phyloP scores from a whole-genome alignment of 2,797 vertebrate genomes.

The Gastrophryne carolinensis region DNA sequence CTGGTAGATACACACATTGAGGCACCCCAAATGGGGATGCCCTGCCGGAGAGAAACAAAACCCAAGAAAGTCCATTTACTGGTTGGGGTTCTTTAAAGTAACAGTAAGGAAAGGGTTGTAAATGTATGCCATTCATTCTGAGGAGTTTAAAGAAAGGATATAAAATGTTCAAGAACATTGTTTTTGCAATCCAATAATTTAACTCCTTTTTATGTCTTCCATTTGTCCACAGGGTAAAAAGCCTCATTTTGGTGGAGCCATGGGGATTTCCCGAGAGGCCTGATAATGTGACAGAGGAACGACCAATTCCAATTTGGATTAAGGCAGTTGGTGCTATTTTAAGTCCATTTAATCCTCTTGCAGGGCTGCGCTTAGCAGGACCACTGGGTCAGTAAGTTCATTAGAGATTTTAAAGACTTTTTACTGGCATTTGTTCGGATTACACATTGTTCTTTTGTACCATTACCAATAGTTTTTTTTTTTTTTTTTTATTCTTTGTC shows the following conservation, averaged over 20 bases:
- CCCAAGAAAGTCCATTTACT: too few species aligned
- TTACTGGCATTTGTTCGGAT: neutral
- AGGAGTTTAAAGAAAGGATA: too few species aligned
- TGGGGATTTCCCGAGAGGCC: slow-evolving; percentile 91
- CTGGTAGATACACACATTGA: too few species aligned
- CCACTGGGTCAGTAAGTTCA: slow-evolving; percentile 84
- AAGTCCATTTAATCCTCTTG: slow-evolving; percentile 90
- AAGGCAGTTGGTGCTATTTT: slow-evolving; percentile 86
- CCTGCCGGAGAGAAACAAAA: too few species aligned
- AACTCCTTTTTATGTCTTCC: neutral
- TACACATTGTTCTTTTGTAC: neutral
- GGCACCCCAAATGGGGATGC: too few species aligned
- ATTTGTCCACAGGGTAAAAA: slow-evolving; percentile 78
- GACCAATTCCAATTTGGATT: slow-evolving; percentile 91
- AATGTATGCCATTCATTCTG: too few species aligned
- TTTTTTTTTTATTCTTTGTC: too few species aligned
- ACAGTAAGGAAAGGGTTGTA: too few species aligned
- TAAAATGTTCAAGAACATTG: too few species aligned
- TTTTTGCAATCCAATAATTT: too few species aligned
- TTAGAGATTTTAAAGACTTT: neutral
- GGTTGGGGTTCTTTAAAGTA: too few species aligned
- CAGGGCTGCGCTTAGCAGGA: slow-evolving; percentile 88
- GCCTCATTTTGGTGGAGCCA: slow-evolving; percentile 91
- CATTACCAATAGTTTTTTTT: too few species aligned
- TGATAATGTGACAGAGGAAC: slow-evolving; percentile 75